Percentiles rank a stretch among this genome's conserved stretches.
phyloP scores from a whole-genome alignment of 2,113 vertebrate genomes.

The Clupea harengus region DNA sequence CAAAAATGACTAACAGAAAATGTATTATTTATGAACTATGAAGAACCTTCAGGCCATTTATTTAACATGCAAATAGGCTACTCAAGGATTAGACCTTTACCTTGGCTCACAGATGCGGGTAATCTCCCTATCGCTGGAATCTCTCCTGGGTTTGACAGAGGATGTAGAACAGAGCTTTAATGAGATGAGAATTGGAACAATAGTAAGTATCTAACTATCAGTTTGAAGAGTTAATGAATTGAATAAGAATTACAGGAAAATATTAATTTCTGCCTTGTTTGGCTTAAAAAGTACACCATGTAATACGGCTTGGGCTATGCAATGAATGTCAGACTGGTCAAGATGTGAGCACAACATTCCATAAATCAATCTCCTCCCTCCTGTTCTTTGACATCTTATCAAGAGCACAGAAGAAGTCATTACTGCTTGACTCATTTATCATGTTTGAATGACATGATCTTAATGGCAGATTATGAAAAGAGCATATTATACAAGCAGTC shows the following conservation, averaged over 20 bases:
- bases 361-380: conserved; percentile 38
- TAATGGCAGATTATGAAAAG: conserved; percentile 58
- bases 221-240: not conserved
- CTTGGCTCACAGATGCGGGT: conserved; percentile 41
- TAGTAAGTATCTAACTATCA: not conserved
- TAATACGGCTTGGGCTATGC: not conserved
- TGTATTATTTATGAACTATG: not conserved
- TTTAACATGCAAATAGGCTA: not conserved
- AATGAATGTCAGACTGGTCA: not conserved
- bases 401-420: conserved; percentile 49
- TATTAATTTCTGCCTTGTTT: no score
- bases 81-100: not conserved
- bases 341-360: not conserved
- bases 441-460: conserved; percentile 21
- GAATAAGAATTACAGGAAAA: not conserved
- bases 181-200: conserved; percentile 46
- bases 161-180: conserved; percentile 58
- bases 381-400: conserved; percentile 49
- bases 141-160: conserved; percentile 41
- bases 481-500: conserved; percentile 46
- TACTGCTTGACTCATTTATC: not conserved
- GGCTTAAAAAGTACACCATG: not conserved
- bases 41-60: conserved; percentile 1
- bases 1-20: not conserved
- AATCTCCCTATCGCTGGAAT: conserved; percentile 44